Evolutionary conservation across 1,140 invertebrate genomes (phyloP), one percentile per base, ranked within the genome.

Genomic region (Lethrus apterus): DNA sequence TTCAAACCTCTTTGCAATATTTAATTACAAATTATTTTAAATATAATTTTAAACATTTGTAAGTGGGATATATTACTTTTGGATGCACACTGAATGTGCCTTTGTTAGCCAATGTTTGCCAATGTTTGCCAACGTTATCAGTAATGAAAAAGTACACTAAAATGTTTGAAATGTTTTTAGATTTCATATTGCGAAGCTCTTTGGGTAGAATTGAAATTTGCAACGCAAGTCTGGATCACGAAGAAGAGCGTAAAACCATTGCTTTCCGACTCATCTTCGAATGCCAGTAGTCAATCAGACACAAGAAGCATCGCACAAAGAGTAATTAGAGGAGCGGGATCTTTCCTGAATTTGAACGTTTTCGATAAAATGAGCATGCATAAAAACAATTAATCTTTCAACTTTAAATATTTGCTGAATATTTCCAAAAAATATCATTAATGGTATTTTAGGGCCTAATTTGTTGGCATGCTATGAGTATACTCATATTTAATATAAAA

Each of bases 181-280:
- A 74, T 84, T 52, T 73, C 74, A 1, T 74, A 72, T 17, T 64
- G 66, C 50, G 73, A 81, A 55, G 80, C 80, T 2, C 60, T 84
- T 9, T 70, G 76, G 56, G 72, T 76, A 0, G 81, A 84, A 60
- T 44, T 80, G 0, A 71, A 69, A 47, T 84, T 83, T 55, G 71
- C 78, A 0, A 48, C 82, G 18, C 78, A 79, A 50, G 72, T 84
- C 46, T 78, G 73, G 71, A 69, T 74, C 24, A 73, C 70, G 2
- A 76, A 74, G 11, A 84, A 84, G 55, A 78, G 79, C 0, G 73
- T 80, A 1, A 66, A 65, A 47, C 56, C 51, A 0, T 32, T 52
- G 36, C 17, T 56, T 7, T 49, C 54, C 1, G 46, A 50, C 29
- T 46, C 50, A 1, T 48, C 42, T 4, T 35, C 38, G 8, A 7